Percentiles rank a stretch among this genome's conserved stretches.
These are phyloP conservation scores for Pimephales promelas DNA, from an alignment of 2,113 vertebrate species.

Conservation along the genomic window DNA sequence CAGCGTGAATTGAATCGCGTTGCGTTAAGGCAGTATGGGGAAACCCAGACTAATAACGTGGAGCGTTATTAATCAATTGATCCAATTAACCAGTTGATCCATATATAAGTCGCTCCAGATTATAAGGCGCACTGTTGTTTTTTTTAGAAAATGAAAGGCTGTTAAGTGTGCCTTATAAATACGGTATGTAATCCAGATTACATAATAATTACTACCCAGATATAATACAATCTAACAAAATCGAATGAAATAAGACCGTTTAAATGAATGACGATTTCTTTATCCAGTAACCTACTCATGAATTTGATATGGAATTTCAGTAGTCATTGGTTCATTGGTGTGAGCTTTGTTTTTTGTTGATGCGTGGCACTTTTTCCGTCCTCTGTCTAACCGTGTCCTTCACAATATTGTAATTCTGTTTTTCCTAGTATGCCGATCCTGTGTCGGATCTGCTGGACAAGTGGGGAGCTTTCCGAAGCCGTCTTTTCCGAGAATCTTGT, in stretches of 20 bases:
- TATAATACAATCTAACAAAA: too few relatives aligned
- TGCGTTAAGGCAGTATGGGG: too few relatives aligned
- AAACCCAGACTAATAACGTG: too few relatives aligned
- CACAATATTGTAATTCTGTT: not conserved
- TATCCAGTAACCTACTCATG: not conserved
- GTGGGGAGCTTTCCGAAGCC: slow-evolving; percentile 89
- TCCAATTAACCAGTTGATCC: too few relatives aligned
- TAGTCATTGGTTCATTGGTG: not conserved
- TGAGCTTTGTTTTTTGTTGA: not conserved
- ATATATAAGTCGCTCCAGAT: too few relatives aligned
- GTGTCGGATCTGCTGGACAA: slow-evolving; percentile 95
- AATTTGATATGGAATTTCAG: not conserved
- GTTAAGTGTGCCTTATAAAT: too few relatives aligned
- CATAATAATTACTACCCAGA: too few relatives aligned
- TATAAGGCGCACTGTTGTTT: too few relatives aligned
- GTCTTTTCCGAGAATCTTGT: slow-evolving; percentile 94
- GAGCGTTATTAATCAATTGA: too few relatives aligned
- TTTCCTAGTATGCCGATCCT: slow-evolving; percentile 88
- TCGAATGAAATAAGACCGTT: not conserved
- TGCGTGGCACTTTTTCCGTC: not conserved
- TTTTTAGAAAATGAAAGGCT: too few relatives aligned
- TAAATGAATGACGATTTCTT: not conserved
- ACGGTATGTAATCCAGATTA: too few relatives aligned
- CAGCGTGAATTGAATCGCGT: too few relatives aligned
- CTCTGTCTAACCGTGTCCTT: not conserved